Conservation (phyloP, 2,113 vertebrate species). For the Halichoeres trimaculatus region DNA sequence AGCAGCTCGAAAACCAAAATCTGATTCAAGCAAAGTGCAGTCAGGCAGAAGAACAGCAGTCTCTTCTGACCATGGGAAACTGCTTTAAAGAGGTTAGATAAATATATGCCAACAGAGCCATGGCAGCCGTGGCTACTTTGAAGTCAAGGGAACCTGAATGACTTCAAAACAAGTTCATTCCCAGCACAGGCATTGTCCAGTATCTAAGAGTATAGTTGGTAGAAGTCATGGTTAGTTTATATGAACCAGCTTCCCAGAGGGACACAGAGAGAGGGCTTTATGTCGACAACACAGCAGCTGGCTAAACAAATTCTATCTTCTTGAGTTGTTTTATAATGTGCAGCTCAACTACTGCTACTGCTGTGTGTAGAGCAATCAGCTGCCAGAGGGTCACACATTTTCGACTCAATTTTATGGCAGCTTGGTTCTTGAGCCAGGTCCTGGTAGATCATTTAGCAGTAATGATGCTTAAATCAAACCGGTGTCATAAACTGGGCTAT, state of each 20-base stretch:
- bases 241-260: constrained; percentile 61
- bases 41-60: background rate
- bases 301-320: constrained; percentile 76
- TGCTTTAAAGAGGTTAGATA: constrained; percentile 3
- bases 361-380: constrained; percentile 26
- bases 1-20: constrained; percentile 24
- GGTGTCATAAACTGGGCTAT: constrained; percentile 14
- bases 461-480: constrained; percentile 17
- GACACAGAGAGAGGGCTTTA: constrained; percentile 59
- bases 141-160: constrained; percentile 30
- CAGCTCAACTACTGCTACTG: constrained; percentile 31
- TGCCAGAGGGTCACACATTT: constrained; percentile 34
- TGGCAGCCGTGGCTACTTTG: background rate
- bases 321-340: constrained; percentile 51
- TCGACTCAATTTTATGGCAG: constrained; percentile 15
- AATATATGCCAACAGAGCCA: background rate
- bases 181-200: constrained; percentile 7
- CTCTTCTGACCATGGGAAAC: constrained; percentile 27
- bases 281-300: constrained; percentile 68
- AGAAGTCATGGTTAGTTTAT: constrained; percentile 62
- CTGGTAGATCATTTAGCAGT: background rate
- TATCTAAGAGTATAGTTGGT: constrained; percentile 48
- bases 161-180: constrained; percentile 6
- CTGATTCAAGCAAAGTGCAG: constrained; percentile 29
- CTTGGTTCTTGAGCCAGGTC: constrained; percentile 6